Conservation (phyloP, 2,797 vertebrate species). For the Acrossocheilus wenchowensis region DNA sequence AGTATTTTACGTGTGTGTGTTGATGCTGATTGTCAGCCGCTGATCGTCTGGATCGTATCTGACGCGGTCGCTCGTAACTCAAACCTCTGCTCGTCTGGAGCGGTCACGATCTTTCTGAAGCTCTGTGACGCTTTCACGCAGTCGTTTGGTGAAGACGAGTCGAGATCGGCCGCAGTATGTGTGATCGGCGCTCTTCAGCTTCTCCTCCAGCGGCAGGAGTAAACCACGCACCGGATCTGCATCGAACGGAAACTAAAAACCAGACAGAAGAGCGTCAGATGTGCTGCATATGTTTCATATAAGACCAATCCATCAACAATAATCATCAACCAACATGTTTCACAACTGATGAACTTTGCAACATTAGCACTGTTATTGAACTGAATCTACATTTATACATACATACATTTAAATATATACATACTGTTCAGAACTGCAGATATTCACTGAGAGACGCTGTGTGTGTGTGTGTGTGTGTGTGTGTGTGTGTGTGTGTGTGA, state of each 20-base stretch:
- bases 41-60: background rate
- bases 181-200: constrained; percentile 74
- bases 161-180: background rate
- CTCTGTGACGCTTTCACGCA: background rate
- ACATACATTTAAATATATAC: too few species aligned
- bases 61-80: background rate
- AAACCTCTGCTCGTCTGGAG: background rate
- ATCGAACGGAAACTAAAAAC: constrained; percentile 85
- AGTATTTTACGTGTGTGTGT: background rate
- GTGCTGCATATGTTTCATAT: background rate
- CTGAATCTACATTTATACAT: background rate
- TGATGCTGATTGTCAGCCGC: background rate
- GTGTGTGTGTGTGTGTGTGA: too few species aligned
- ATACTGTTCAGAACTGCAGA: too few species aligned
- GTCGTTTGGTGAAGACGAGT: constrained; percentile 4
- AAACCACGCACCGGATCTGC: constrained; percentile 80
- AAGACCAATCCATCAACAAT: background rate
- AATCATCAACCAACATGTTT: background rate
- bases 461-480: too few species aligned
- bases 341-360: constrained; percentile 38
- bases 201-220: constrained; percentile 83
- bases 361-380: constrained; percentile 56
- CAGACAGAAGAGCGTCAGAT: constrained; percentile 32
- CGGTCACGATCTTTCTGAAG: background rate
- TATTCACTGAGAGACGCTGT: too few species aligned